phyloP scores from a whole-genome alignment of 2,113 vertebrate species.

The Rhadina sibilatrix region DNA sequence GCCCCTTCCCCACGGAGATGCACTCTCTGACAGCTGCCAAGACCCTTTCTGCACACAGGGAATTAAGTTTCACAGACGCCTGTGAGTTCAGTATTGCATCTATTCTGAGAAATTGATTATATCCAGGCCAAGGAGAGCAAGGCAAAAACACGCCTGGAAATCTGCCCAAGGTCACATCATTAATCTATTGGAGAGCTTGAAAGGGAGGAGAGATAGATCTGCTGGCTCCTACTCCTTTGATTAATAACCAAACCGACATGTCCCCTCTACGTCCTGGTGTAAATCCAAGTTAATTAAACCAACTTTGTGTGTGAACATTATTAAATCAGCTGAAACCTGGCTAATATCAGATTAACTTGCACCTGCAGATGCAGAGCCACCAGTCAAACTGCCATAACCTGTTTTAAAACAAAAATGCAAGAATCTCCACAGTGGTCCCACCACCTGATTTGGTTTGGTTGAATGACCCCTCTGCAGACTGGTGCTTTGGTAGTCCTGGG shows the following conservation, averaged over 20 bases:
- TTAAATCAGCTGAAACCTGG: constrained; percentile 26
- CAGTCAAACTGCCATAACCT: not conserved
- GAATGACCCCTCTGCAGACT: not conserved
- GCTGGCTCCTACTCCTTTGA: not conserved
- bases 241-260: not conserved
- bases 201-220: not conserved
- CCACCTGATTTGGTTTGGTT: not conserved
- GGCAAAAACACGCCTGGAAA: not conserved
- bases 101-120: constrained; percentile 60
- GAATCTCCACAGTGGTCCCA: not conserved
- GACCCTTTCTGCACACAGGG: not conserved
- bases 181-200: constrained; percentile 35
- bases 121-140: constrained; percentile 1
- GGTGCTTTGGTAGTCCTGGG: not conserved
- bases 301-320: constrained; percentile 12
- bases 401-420: not conserved
- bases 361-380: not conserved
- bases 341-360: constrained; percentile 27
- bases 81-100: constrained; percentile 25
- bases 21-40: constrained; percentile 12
- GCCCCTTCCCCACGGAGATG: not conserved
- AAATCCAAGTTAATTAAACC: constrained; percentile 54
- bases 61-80: constrained; percentile 14
- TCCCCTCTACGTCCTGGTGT: not conserved
- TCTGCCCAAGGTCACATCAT: constrained; percentile 27